A percentile compares a stretch with the other conserved stretches of the same genome.
These are phyloP conservation scores for Callinectes sapidus DNA, from an alignment of 2,888 invertebrate species.

Conservation along the genomic window DNA sequence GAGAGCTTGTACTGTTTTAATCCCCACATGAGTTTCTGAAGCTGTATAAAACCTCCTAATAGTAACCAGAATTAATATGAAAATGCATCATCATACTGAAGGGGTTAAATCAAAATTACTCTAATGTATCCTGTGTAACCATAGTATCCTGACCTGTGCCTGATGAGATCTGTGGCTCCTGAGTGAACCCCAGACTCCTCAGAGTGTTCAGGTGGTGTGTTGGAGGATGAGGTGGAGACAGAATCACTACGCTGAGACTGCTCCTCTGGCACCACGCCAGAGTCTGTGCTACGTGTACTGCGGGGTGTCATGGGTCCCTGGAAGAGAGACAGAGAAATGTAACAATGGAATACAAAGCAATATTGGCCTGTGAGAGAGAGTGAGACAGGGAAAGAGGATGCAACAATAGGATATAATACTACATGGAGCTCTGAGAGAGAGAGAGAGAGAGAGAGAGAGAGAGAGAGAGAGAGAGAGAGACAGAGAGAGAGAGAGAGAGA, in stretches of 20 bases:
- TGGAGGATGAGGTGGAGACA: constrained; percentile 68
- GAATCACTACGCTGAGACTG: constrained; percentile 70
- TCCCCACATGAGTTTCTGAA: no score
- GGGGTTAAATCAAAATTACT: not conserved
- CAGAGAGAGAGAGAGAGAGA: no score
- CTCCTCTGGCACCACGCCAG: constrained; percentile 64
- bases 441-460: not conserved
- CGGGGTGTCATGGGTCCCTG: constrained; percentile 68
- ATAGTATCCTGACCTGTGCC: constrained; percentile 52
- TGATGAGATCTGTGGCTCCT: constrained; percentile 57
- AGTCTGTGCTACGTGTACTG: constrained; percentile 69
- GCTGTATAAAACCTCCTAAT: no score
- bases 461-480: no score
- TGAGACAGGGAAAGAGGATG: no score
- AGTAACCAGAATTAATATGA: no score
- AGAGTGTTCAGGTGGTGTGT: constrained; percentile 68
- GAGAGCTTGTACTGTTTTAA: no score
- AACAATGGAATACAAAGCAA: no score
- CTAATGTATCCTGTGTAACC: not conserved
- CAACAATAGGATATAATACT: no score
- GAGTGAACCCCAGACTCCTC: constrained; percentile 69
- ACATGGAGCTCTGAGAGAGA: no score
- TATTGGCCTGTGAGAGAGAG: not conserved
- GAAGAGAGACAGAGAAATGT: no score
- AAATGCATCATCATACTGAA: no score